A percentile compares a stretch with the other conserved stretches of the same genome.
These are phyloP conservation scores for Odontesthes bonariensis DNA, from an alignment of 2,113 vertebrate species.

Conservation along the genomic window DNA sequence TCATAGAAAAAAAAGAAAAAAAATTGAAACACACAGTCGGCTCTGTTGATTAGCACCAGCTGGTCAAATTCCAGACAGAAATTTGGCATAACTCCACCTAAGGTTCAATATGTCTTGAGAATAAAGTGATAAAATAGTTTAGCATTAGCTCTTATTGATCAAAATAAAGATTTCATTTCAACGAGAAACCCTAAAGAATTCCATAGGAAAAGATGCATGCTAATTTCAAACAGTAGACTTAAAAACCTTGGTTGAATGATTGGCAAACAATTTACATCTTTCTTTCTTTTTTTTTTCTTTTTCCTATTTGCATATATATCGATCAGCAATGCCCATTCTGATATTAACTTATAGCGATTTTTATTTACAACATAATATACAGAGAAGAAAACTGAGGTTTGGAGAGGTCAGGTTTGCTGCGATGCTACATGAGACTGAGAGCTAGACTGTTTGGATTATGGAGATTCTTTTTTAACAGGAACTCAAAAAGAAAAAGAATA, in stretches of 20 bases:
- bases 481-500: background rate
- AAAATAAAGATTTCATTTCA: constrained; percentile 71
- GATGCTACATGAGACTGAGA: constrained; percentile 34
- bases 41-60: constrained; percentile 84
- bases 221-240: constrained; percentile 52
- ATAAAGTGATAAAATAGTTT: constrained; percentile 74
- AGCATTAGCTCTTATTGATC: constrained; percentile 64
- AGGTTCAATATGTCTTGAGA: constrained; percentile 68
- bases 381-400: constrained; percentile 60
- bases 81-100: constrained; percentile 72
- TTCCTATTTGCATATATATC: constrained; percentile 68
- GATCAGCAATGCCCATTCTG: constrained; percentile 74
- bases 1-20: constrained; percentile 84
- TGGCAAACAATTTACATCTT: constrained; percentile 57
- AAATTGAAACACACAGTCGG: constrained; percentile 66
- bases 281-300: constrained; percentile 19
- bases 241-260: constrained; percentile 56
- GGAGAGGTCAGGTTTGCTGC: constrained; percentile 48
- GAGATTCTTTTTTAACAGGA: constrained; percentile 3
- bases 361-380: constrained; percentile 70
- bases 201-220: constrained; percentile 45
- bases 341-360: constrained; percentile 66
- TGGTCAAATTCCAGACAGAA: constrained; percentile 67
- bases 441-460: constrained; percentile 1
- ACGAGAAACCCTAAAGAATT: constrained; percentile 48